Evolutionary conservation across 64 coral and sea anemone genomes (phyloP), one percentile per base, ranked within the genome.

Genomic region (Montipora efflorescens): DNA sequence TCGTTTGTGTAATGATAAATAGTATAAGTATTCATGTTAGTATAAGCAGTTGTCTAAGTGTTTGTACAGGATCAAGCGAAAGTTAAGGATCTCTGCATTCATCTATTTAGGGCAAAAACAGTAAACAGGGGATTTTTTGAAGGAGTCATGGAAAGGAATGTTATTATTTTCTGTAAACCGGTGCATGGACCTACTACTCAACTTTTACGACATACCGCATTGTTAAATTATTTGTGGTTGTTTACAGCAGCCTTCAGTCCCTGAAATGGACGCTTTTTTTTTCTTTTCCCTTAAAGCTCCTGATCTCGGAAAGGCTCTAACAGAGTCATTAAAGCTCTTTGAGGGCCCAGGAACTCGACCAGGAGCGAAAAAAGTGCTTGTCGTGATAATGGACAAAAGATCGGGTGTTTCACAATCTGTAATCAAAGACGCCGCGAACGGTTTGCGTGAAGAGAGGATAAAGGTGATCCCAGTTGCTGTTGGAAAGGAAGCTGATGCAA

Each of bases 391-490:
- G 10, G 96, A 98, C 84, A 98, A 90, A 70, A 90, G 78, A 25
- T 98, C 96, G 44, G 92, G 85, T 43, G 94, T 84, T 58, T 36
- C 23, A 19, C 45, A 64, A 50, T 55, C 90, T 11, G 53, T 72
- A 13, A 58, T 98, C 6, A 74, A 67, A 20, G 67, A 67, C 6
- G 88, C 82, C 14, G 83, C 93, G 16, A 92, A 59, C 16, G 15
- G 9, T 36, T 88, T 98, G 44, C 78, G 90, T 80, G 70, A 74
- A 18, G 67, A 53, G 8, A 81, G 71, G 11, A 75, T 98, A n/a
- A 78, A 74, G 15, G 93, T 98, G 6, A 98, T 98, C 20, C 89
- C 88, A 51, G 93, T 98, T 7, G 92, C 93, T 70, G 61, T 98
- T 13, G 93, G 93, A 45, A 36, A 79, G 3, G 90, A 98, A 7